These are phyloP conservation scores for Belgica antarctica DNA, from an alignment of 2,888 invertebrate species.

Conservation along the genomic window DNA sequence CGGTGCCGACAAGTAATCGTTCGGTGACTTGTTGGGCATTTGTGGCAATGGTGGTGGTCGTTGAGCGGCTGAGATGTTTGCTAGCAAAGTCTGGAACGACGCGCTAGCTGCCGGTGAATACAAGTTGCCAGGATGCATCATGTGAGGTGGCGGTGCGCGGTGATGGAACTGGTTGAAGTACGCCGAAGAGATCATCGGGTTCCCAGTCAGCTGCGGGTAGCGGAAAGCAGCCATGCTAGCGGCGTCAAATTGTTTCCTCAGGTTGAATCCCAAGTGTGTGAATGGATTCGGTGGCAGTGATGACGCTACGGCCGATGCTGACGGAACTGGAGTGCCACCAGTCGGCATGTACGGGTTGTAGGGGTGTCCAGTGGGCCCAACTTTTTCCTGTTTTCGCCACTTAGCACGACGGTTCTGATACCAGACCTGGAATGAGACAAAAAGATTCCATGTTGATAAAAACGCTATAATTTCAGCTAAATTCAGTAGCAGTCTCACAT, in stretches of 20 bases:
- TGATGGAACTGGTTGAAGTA: conserved; percentile 62
- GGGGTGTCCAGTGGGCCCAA: conserved; percentile 81
- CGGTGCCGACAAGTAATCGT: conserved; percentile 44
- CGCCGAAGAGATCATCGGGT: conserved; percentile 59
- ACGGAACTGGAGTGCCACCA: conserved; percentile 63
- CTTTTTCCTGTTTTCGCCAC: conserved; percentile 91
- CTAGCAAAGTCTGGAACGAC: conserved; percentile 82
- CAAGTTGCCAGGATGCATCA: conserved; percentile 59
- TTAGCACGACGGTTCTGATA: conserved; percentile 90
- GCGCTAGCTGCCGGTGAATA: conserved; percentile 61
- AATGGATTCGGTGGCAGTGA: conserved; percentile 77
- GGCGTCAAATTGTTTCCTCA: conserved; percentile 70
- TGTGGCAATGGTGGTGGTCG: conserved; percentile 58
- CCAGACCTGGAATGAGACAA: conserved; percentile 73
- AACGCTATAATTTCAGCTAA: conserved; percentile 38
- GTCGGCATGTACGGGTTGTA: conserved; percentile 80
- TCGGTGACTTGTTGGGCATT: conserved; percentile 57
- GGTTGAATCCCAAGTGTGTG: conserved; percentile 71
- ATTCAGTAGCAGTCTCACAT: conserved; percentile 37
- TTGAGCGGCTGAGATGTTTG: conserved; percentile 70
- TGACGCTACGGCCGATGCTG: conserved; percentile 65
- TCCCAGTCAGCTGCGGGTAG: conserved; percentile 61
- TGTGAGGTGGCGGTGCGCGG: conserved; percentile 62
- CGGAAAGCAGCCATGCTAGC: conserved; percentile 67
- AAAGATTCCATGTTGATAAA: no score